Evolutionary conservation across 1,140 invertebrate species (phyloP), one percentile per base, ranked within the genome.

Genomic region (Ceratina japonica): DNA sequence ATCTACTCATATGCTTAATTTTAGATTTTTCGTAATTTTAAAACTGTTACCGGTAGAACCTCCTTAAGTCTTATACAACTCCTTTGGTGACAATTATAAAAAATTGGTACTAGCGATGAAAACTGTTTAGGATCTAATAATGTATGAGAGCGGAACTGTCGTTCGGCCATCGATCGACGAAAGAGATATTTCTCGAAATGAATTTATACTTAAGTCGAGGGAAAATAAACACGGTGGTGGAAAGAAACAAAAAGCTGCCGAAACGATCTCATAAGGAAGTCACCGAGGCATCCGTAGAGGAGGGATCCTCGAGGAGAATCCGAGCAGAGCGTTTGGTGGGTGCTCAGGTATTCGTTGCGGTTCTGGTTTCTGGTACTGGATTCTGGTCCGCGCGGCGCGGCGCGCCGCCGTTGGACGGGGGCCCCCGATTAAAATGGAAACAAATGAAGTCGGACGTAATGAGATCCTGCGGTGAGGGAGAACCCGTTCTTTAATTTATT

Each of bases 401-500:
- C 27, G 27, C 27, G 27, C 27, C 52, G 65, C 61, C 81, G 73
- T 66, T 74, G 65, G 79, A 75, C 79, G 61, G 58, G 79, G 70
- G 27, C 27, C 27, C 59, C 86, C 85, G 87, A 90, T 90, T 89
- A 89, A 89, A 90, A 90, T 87, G 88, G 82, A 89, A 90, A 89
- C 87, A 90, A 90, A 90, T 87, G 80, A 89, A 89, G 75, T 80
- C 76, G 74, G 89, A 88, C 86, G 87, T 90, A 90, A 90, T 90
- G 89, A 90, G 89, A 88, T 88, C 86, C 88, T 80, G 83, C 82
- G 85, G 81, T 82, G 87, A 84, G 87, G 87, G 84, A 88, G 86
- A 90, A 90, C 89, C 86, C 87, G 89, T 90, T 90, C 87, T 84
- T 90, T 90, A 90, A 90, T 90, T 90, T 90, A 90, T 90, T 90